Conservation (phyloP, 2,797 vertebrate species). For the Fistularia commersonii region DNA sequence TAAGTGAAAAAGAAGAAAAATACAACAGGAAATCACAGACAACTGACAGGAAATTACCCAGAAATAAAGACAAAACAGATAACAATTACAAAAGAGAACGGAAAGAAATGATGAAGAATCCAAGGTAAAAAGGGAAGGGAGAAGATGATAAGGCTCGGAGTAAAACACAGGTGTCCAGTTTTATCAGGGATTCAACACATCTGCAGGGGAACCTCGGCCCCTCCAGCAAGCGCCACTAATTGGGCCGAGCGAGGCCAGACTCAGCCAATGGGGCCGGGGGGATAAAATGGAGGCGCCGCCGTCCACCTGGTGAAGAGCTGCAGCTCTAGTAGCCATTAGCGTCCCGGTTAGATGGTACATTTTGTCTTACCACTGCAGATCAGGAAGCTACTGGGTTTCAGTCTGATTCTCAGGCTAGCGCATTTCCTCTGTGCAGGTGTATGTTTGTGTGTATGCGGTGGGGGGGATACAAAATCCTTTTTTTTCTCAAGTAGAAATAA, state of each 20-base stretch:
- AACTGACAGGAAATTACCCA: too few species aligned
- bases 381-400: conserved; percentile 49
- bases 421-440: too few species aligned
- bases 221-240: conserved; percentile 51
- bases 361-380: conserved; percentile 52
- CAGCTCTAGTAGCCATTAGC: conserved; percentile 39
- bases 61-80: too few species aligned
- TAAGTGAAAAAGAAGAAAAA: too few species aligned
- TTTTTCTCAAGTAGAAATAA: too few species aligned
- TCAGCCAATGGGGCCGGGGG: conserved; percentile 9
- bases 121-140: too few species aligned
- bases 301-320: conserved; percentile 51
- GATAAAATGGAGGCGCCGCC: conserved; percentile 12
- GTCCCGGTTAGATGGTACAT: conserved; percentile 35
- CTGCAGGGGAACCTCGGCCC: conserved; percentile 25
- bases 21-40: too few species aligned
- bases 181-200: conserved; percentile 49
- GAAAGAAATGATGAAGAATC: too few species aligned
- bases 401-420: conserved; percentile 25
- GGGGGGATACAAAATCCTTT: too few species aligned
- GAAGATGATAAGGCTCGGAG: neutral
- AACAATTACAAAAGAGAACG: too few species aligned
- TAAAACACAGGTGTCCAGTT: conserved; percentile 24
- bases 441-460: too few species aligned
- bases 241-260: conserved; percentile 50